Percentiles rank a stretch among this genome's conserved stretches.
phyloP scores from a whole-genome alignment of 1,140 invertebrate species.

The Neodiprion fabricii region DNA sequence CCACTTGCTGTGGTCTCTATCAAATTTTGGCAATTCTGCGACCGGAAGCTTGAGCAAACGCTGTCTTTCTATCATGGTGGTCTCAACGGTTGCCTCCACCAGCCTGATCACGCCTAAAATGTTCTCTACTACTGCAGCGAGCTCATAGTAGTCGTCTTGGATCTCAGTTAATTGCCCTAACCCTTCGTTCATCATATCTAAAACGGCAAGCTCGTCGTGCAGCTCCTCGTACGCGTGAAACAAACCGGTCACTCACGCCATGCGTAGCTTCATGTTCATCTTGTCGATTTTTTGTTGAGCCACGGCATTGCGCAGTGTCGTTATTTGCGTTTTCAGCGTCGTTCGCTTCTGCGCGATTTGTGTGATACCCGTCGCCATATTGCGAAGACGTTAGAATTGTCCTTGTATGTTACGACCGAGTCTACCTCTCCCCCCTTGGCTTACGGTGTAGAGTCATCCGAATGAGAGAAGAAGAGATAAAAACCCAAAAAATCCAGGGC shows the following conservation, averaged over 20 bases:
- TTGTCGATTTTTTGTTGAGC: conserved; percentile 10
- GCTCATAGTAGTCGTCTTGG: conserved; percentile 2
- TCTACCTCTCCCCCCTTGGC: too few relatives aligned
- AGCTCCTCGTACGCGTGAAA: too few relatives aligned
- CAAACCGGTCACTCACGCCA: neutral
- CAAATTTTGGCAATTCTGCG: conserved; percentile 16
- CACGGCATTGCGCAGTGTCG: conserved; percentile 9
- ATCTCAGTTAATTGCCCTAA: too few relatives aligned
- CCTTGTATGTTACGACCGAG: too few relatives aligned
- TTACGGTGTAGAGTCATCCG: too few relatives aligned
- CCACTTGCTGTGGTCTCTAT: conserved; percentile 9
- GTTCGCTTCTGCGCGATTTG: conserved; percentile 9
- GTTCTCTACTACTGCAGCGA: neutral
- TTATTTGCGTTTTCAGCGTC: conserved; percentile 13
- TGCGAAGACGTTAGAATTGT: too few relatives aligned
- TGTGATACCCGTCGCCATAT: neutral
- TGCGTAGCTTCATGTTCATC: conserved; percentile 1
- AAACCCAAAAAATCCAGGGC: too few relatives aligned
- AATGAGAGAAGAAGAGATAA: too few relatives aligned
- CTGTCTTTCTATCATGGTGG: conserved; percentile 1
- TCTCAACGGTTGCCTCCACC: neutral
- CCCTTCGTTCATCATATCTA: neutral
- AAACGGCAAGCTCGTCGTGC: too few relatives aligned
- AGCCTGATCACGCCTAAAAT: neutral
- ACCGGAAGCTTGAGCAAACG: conserved; percentile 14